phyloP scores from a whole-genome alignment of 2,113 vertebrate species.

The Heterotilapia buettikoferi region DNA sequence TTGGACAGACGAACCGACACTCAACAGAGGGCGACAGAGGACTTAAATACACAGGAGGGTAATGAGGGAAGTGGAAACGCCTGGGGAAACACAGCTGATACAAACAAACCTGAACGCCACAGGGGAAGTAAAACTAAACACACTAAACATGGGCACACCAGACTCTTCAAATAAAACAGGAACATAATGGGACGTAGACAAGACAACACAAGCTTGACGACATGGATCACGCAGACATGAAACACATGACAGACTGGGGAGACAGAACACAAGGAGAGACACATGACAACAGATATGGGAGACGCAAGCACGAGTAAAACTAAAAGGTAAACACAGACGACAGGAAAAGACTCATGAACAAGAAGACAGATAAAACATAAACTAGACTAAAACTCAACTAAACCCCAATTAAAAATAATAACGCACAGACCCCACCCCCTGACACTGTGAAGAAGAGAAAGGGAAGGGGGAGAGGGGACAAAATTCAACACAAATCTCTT shows the following conservation, averaged over 20 bases:
- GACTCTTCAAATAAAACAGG: neutral
- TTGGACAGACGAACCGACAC: neutral
- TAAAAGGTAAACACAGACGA: neutral
- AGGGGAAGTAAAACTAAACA: neutral
- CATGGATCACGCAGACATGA: neutral
- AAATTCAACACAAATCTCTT: neutral
- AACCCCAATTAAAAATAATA: neutral
- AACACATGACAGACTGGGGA: neutral
- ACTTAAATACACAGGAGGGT: neutral
- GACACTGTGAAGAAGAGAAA: neutral
- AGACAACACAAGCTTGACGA: neutral
- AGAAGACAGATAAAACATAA: neutral
- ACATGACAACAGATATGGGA: neutral
- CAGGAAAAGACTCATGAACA: neutral
- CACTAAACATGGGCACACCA: neutral
- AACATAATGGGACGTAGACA: rapidly evolving
- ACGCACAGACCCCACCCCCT: rapidly evolving
- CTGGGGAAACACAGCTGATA: neutral
- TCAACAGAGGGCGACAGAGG: neutral
- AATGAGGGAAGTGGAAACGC: neutral
- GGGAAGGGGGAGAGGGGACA: neutral
- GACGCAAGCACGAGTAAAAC: neutral
- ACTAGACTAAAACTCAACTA: neutral
- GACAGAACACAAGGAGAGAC: neutral
- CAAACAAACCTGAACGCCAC: neutral